Percentiles rank a stretch among this genome's conserved stretches.
These are phyloP conservation scores for Cisticola juncidis DNA, from an alignment of 2,113 vertebrate genomes.

Conservation along the genomic window DNA sequence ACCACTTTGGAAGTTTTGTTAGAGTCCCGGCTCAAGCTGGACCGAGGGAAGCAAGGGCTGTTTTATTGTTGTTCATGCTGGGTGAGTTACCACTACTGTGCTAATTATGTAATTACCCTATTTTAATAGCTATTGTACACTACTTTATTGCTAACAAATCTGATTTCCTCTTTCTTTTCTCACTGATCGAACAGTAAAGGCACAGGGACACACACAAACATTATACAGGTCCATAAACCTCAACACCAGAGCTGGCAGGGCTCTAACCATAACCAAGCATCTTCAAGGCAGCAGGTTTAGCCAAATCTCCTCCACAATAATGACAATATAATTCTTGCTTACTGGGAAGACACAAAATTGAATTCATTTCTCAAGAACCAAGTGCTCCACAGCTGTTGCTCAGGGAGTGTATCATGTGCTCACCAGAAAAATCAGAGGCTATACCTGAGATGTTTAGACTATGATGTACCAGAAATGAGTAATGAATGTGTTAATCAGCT, in stretches of 20 bases:
- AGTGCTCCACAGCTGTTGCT: neutral
- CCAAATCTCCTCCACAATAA: neutral
- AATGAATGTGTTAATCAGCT: neutral
- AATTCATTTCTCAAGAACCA: neutral
- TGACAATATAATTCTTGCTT: neutral
- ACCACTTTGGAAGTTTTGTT: conserved; percentile 61
- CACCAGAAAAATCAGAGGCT: neutral
- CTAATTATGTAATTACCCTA: conserved; percentile 66
- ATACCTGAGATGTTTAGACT: neutral
- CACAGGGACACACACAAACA: conserved; percentile 19
- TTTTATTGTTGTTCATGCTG: conserved; percentile 63
- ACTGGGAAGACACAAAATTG: neutral
- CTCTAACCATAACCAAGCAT: neutral
- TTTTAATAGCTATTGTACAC: conserved; percentile 61
- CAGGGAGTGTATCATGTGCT: neutral
- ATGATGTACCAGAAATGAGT: neutral
- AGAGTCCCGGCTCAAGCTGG: conserved; percentile 10
- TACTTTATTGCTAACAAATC: conserved; percentile 63
- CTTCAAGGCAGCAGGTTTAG: neutral
- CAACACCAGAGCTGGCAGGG: neutral
- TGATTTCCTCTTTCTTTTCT: conserved; percentile 45
- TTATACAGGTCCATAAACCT: neutral
- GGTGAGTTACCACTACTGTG: conserved; percentile 43
- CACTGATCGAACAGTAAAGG: neutral
- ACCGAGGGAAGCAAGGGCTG: conserved; percentile 10